A percentile compares a stretch with the other conserved stretches of the same genome.
phyloP scores from a whole-genome alignment of 2,113 vertebrate genomes.

The Plecotus auritus region DNA sequence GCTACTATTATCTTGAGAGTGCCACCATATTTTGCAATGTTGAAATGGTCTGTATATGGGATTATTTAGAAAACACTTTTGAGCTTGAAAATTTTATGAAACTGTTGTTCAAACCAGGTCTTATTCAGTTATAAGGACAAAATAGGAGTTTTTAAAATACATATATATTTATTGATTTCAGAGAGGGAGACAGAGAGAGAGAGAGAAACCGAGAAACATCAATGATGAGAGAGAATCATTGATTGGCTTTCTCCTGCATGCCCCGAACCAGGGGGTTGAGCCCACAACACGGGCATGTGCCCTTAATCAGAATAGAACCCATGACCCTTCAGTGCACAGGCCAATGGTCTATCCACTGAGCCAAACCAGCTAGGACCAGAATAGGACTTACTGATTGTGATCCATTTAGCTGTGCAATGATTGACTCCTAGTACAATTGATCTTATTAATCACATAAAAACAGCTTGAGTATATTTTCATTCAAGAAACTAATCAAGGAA shows the following conservation, averaged over 20 bases:
- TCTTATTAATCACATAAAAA: neutral
- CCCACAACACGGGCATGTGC: too few relatives aligned
- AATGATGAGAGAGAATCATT: too few relatives aligned
- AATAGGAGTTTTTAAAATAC: neutral
- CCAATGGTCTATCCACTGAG: too few relatives aligned
- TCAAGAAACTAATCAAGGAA: neutral
- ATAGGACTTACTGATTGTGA: neutral
- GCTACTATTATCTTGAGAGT: neutral
- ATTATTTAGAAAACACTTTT: neutral
- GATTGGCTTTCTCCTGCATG: too few relatives aligned
- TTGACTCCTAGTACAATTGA: neutral
- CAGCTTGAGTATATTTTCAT: neutral
- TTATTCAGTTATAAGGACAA: neutral
- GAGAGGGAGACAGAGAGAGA: too few relatives aligned
- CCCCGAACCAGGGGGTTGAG: too few relatives aligned
- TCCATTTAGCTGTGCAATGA: neutral
- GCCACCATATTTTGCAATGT: neutral
- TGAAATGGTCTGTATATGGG: neutral
- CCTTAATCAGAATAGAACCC: too few relatives aligned
- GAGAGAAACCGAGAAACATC: too few relatives aligned
- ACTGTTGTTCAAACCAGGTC: neutral
- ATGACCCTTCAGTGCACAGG: too few relatives aligned
- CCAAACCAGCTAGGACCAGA: neutral
- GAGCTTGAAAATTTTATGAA: slow-evolving; percentile 18
- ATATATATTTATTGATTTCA: too few relatives aligned